These are phyloP conservation scores for Aporophyla lueneburgensis DNA, from an alignment of 2,888 invertebrate species.

Conservation along the genomic window DNA sequence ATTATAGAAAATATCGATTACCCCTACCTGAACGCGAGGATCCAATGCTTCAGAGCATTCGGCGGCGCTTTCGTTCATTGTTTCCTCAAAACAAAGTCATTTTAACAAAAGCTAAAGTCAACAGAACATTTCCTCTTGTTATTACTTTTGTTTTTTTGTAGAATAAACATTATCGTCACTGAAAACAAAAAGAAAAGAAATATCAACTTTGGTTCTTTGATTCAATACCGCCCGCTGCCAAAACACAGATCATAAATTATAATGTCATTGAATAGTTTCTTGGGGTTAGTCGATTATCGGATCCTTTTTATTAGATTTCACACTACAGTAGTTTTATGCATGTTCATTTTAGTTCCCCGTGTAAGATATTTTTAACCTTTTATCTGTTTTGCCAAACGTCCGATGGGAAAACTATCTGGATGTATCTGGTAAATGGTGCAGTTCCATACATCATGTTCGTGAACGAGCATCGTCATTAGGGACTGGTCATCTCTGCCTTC, in stretches of 20 bases:
- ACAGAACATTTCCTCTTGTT: conserved; percentile 61
- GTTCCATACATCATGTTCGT: no score
- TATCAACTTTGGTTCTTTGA: conserved; percentile 44
- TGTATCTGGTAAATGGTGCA: no score
- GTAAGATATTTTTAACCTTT: no score
- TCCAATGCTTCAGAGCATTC: conserved; percentile 94
- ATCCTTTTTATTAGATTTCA: no score
- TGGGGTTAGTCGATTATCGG: conserved; percentile 20
- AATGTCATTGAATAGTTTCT: conserved; percentile 42
- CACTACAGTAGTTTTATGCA: neutral
- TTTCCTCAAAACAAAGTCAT: conserved; percentile 82
- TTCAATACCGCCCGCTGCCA: conserved; percentile 65
- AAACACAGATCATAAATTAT: conserved; percentile 52
- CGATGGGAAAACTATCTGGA: no score
- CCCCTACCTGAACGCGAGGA: conserved; percentile 94
- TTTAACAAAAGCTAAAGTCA: conserved; percentile 76
- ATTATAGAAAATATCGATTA: conserved; percentile 82
- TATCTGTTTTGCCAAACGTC: no score
- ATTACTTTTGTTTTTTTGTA: conserved; percentile 62
- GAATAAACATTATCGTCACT: conserved; percentile 69
- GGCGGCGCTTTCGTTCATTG: conserved; percentile 91
- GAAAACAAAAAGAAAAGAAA: conserved; percentile 67
- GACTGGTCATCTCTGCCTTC: no score
- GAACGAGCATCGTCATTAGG: no score
- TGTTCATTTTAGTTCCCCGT: neutral